Percentiles rank a stretch among this genome's conserved stretches.
Conservation (phyloP, 2,113 vertebrate genomes). For the Chloropsis cyanopogon region DNA sequence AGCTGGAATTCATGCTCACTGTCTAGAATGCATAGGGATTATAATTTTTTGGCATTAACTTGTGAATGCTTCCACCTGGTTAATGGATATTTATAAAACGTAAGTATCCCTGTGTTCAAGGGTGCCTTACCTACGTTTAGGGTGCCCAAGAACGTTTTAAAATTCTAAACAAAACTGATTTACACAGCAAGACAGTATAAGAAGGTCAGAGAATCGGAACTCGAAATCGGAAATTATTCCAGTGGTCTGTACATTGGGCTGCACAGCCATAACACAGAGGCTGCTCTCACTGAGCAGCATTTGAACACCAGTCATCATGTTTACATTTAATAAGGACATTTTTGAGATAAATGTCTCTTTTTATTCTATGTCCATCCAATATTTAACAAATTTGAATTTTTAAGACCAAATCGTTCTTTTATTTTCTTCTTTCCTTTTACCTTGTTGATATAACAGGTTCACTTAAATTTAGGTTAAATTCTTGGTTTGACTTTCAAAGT, state of each 20-base stretch:
- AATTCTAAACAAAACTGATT: not conserved
- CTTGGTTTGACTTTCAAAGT: not conserved
- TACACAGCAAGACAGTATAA: not conserved
- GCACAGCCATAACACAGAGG: not conserved
- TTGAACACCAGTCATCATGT: not conserved
- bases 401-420: not conserved
- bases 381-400: not conserved
- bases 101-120: not conserved
- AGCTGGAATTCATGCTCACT: not conserved
- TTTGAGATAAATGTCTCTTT: not conserved
- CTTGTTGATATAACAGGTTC: not conserved
- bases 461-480: not conserved
- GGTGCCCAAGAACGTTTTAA: not conserved
- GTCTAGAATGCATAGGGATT: not conserved
- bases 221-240: not conserved
- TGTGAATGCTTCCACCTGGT: not conserved
- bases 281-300: not conserved
- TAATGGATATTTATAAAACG: not conserved
- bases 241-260: not conserved
- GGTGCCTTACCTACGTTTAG: not conserved
- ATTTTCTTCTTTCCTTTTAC: not conserved
- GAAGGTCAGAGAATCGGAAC: not conserved
- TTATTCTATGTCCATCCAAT: not conserved
- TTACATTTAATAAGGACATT: not conserved
- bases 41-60: not conserved